Conservation (phyloP, 2,888 invertebrate genomes). For the Tetragonula carbonaria region DNA sequence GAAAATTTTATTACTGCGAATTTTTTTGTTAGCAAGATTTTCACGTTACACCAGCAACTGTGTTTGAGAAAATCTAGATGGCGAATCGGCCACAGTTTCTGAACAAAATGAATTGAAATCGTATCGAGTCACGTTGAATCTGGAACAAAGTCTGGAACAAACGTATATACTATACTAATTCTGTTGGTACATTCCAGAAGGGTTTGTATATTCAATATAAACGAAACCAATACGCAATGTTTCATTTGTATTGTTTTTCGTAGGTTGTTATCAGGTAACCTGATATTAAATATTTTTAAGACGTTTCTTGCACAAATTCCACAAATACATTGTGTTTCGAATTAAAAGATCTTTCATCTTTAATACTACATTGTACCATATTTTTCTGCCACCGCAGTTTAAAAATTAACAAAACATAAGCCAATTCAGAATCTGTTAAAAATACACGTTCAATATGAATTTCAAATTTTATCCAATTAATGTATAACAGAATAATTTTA, state of each 20-base stretch:
- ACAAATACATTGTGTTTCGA: no score
- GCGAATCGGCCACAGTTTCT: constrained; percentile 6
- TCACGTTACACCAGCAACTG: constrained; percentile 4
- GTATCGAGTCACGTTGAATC: constrained; percentile 50
- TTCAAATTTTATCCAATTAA: not conserved
- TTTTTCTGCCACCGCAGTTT: no score
- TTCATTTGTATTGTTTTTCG: constrained; percentile 16
- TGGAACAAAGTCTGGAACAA: constrained; percentile 54
- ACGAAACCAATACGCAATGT: constrained; percentile 7
- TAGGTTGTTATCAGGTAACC: not conserved
- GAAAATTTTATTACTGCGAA: no score
- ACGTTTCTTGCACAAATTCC: not conserved
- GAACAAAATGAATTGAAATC: constrained; percentile 40
- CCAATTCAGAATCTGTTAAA: not conserved
- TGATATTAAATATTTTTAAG: not conserved
- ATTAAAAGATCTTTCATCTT: no score
- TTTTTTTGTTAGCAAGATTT: not conserved
- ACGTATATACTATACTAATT: constrained; percentile 45
- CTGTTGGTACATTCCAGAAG: constrained; percentile 28
- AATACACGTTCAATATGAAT: not conserved
- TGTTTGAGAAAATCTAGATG: constrained; percentile 40
- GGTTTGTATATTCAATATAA: constrained; percentile 1
- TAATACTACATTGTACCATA: no score
- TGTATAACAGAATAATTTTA: not conserved
- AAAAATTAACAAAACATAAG: no score